Evolutionary conservation across 2,113 vertebrate genomes (phyloP), one percentile per base, ranked within the genome.

Genomic region (Meriones unguiculatus): DNA sequence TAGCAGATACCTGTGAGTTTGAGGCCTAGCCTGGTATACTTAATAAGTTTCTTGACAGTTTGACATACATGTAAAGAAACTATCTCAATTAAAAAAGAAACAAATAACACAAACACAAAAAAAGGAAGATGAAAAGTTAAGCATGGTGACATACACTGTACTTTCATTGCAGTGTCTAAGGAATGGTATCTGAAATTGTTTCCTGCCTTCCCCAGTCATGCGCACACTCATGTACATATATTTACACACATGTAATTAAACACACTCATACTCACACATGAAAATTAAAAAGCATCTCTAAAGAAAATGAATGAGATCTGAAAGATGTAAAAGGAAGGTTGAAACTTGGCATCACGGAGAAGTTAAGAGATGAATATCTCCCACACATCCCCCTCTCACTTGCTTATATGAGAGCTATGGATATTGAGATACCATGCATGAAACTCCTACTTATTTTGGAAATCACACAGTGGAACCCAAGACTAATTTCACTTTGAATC

Each of bases 401-500:
- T 70, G 17, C 50, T 35, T 75, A 32, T 5, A 46, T 52, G 80
- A 30, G 62, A 38, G 54, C 25, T 87, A n/a, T 1, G 2, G n/a
- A 87, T 89, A 91, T 5, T 90, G 52, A 77, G 13, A 62, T 35
- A 18, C 46, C 76, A 10, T 10, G 90, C 80, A 67, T 30, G 22
- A 93, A 90, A 59, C n/a, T 70, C 82, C 32, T 32, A 62, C 22
- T 82, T 94, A 87, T 65, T 77, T 89, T 59, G 4, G 22, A 88
- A 88, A 62, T 84, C 57, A 73, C 62, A 62, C 57, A 54, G 69
- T n/a, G 1, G n/a, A 97, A 91, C 6, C 5, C 32, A 90, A 87
- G 70, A 87, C 35, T 80, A 96, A 96, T 82, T 84, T 90, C 28
- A 62, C 59, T 94, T 72, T 97, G 87, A 81, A 82, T 80, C 32